phyloP scores from a whole-genome alignment of 2,797 vertebrate genomes.

The Gymnothorax reevesii region DNA sequence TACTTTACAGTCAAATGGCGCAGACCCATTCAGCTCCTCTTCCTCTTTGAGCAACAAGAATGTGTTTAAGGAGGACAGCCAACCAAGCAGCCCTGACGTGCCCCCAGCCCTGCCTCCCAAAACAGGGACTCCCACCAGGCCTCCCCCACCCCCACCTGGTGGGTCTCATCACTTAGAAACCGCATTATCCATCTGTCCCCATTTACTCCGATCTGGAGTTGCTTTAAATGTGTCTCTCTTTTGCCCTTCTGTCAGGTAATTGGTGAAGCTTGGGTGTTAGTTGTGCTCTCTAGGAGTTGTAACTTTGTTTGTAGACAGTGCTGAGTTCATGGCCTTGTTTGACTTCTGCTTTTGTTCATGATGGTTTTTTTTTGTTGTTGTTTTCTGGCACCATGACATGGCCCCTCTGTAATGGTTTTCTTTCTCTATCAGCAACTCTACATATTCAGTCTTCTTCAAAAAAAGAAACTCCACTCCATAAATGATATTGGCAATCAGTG shows the following conservation, averaged over 20 bases:
- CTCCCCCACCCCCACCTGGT: conserved; percentile 95
- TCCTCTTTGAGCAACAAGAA: conserved; percentile 77
- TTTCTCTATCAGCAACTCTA: neutral
- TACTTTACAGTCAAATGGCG: conserved; percentile 76
- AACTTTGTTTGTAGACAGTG: too few relatives aligned
- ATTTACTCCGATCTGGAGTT: neutral
- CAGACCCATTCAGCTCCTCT: conserved; percentile 80
- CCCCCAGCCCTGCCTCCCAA: conserved; percentile 95
- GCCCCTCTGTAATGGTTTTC: neutral
- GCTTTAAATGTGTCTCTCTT: neutral
- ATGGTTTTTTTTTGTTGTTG: neutral
- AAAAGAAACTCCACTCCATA: neutral
- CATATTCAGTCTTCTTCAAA: neutral
- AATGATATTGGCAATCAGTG: neutral
- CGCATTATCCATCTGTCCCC: neutral
- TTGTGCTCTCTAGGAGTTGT: neutral
- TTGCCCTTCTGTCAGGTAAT: neutral
- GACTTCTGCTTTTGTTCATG: neutral
- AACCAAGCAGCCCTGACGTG: conserved; percentile 74
- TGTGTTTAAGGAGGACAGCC: conserved; percentile 80
- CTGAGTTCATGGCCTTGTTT: too few relatives aligned
- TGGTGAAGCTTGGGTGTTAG: neutral
- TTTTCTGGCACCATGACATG: neutral
- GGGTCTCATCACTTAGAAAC: conserved; percentile 33
- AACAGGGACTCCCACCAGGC: conserved; percentile 92